phyloP scores from a whole-genome alignment of 1,140 invertebrate genomes.

The Caenorhabditis brenneri region DNA sequence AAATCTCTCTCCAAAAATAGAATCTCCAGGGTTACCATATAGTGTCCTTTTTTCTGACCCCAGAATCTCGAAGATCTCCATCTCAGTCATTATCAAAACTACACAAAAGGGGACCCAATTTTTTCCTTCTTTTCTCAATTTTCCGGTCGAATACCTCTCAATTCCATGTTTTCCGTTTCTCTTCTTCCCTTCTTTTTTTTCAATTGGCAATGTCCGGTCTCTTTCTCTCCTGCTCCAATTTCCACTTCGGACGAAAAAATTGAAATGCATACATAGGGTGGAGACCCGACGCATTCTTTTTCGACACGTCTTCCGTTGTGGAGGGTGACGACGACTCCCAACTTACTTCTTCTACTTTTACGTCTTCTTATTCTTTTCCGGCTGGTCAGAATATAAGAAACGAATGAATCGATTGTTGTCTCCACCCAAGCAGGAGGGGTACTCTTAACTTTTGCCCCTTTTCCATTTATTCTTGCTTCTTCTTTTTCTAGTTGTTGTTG shows the following conservation, averaged over 20 bases:
- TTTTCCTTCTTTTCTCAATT: neutral
- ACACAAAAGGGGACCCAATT: neutral
- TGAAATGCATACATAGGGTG: neutral
- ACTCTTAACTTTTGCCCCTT: slow-evolving; percentile 31
- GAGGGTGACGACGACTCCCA: neutral
- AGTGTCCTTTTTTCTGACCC: too few relatives aligned
- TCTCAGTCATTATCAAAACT: neutral
- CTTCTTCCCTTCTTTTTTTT: slow-evolving; percentile 1
- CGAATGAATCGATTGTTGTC: slow-evolving; percentile 42
- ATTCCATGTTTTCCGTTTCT: neutral
- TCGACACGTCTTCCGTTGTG: neutral
- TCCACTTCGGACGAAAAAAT: slow-evolving; percentile 8
- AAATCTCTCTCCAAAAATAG: too few relatives aligned
- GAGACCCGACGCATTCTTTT: neutral
- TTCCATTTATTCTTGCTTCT: neutral
- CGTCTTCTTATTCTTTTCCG: neutral
- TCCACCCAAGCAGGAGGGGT: neutral
- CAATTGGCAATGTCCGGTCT: slow-evolving; percentile 35
- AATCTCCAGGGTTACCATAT: too few relatives aligned
- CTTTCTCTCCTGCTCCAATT: neutral
- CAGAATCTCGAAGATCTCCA: too few relatives aligned
- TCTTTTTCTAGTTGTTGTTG: neutral
- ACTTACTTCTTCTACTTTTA: neutral
- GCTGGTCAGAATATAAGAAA: neutral
- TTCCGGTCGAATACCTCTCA: slow-evolving; percentile 37